A percentile compares a stretch with the other conserved stretches of the same genome.
These are phyloP conservation scores for Phalacrocorax carbo DNA, from an alignment of 2,113 vertebrate genomes.

Conservation along the genomic window DNA sequence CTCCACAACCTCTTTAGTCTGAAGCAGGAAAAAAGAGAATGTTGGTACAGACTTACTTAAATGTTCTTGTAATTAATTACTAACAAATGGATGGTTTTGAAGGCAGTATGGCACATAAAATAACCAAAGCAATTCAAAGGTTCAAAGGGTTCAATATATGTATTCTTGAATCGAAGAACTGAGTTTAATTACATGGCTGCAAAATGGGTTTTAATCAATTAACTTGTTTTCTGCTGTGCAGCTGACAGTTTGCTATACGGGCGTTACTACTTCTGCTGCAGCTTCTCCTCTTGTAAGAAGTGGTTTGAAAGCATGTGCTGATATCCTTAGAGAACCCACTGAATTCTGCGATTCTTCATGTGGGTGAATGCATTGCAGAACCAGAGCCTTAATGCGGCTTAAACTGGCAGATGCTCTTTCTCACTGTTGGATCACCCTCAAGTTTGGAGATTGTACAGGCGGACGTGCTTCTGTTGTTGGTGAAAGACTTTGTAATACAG, in stretches of 20 bases:
- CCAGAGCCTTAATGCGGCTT: background rate
- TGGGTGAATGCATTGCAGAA: background rate
- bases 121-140: background rate
- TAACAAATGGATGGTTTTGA: background rate
- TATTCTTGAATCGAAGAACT: background rate
- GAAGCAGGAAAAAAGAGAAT: background rate
- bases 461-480: background rate
- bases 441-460: background rate
- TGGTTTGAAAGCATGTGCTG: background rate
- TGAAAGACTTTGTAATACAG: background rate
- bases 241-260: background rate
- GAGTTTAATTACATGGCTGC: background rate
- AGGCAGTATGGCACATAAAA: background rate
- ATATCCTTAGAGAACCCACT: background rate
- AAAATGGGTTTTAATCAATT: background rate
- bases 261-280: background rate
- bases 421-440: background rate
- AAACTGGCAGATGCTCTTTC: background rate
- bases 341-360: background rate
- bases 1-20: background rate
- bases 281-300: background rate
- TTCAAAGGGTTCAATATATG: background rate
- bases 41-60: background rate
- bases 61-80: background rate
- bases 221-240: background rate